Conservation (phyloP, 2,797 vertebrate genomes). For the Strix occidentalis region DNA sequence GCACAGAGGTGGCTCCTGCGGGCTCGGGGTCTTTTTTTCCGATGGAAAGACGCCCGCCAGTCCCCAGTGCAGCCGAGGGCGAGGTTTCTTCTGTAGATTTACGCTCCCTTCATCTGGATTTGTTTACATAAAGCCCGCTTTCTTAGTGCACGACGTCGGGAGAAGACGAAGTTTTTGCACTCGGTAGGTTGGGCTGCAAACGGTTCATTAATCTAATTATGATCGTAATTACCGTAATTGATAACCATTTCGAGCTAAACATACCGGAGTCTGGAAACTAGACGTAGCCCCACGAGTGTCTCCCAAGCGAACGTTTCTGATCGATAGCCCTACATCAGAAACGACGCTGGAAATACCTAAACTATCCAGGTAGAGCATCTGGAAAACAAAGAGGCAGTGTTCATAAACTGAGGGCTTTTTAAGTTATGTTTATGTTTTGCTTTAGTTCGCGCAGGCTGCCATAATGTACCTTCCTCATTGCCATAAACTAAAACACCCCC, state of each 20-base stretch:
- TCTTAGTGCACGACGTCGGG: constrained; percentile 62
- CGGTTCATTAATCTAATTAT: constrained; percentile 83
- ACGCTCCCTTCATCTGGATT: constrained; percentile 69
- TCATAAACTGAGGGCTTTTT: constrained; percentile 37
- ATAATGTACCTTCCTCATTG: background rate
- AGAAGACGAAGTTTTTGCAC: constrained; percentile 73
- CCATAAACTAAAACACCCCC: constrained; percentile 35
- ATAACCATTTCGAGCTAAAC: constrained; percentile 77
- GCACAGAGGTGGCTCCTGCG: constrained; percentile 71
- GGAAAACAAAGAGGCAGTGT: constrained; percentile 71
- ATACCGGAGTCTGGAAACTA: constrained; percentile 58
- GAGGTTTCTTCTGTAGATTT: constrained; percentile 68
- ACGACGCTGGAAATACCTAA: constrained; percentile 58
- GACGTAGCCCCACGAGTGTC: constrained; percentile 50
- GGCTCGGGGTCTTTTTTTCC: constrained; percentile 49
- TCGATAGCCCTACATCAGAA: constrained; percentile 17
- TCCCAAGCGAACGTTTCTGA: constrained; percentile 43
- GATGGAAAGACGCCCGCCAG: constrained; percentile 61
- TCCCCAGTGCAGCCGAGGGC: constrained; percentile 42
- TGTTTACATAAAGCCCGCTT: constrained; percentile 73
- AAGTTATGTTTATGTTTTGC: constrained; percentile 61
- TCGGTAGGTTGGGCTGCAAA: constrained; percentile 72
- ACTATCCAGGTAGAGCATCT: constrained; percentile 48
- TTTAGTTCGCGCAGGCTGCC: constrained; percentile 51
- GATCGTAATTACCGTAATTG: constrained; percentile 80